Percentiles rank a stretch among this genome's conserved stretches.
Evolutionary conservation across 2,113 vertebrate species (phyloP).

Genomic region (Scatophagus argus): DNA sequence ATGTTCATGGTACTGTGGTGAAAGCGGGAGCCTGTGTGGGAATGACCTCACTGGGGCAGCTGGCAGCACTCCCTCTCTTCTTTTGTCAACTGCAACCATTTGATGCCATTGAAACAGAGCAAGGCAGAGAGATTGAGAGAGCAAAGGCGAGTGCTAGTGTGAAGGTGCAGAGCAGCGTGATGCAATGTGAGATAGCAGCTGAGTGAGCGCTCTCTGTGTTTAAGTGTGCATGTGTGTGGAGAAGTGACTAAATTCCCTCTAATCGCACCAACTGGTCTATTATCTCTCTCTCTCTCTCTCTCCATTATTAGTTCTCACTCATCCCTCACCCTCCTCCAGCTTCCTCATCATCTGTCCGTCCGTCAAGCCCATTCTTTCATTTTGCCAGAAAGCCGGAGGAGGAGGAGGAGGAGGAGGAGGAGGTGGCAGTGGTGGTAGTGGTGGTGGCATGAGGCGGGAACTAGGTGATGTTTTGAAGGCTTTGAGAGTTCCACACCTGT

Average conservation of each 20-base stretch:
- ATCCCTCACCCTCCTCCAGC: slow-evolving; percentile 44
- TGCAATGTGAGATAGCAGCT: slow-evolving; percentile 83
- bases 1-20: slow-evolving; percentile 62
- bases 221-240: slow-evolving; percentile 22
- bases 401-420: slow-evolving; percentile 13
- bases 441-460: slow-evolving; percentile 37
- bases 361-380: slow-evolving; percentile 44
- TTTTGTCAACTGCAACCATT: slow-evolving; percentile 76
- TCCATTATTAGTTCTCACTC: slow-evolving; percentile 52
- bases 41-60: slow-evolving; percentile 74
- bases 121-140: slow-evolving; percentile 63
- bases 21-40: slow-evolving; percentile 57
- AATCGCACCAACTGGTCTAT: slow-evolving; percentile 54
- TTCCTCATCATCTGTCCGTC: slow-evolving; percentile 42
- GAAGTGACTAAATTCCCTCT: slow-evolving; percentile 60
- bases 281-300: slow-evolving; percentile 47
- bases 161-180: slow-evolving; percentile 82
- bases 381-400: slow-evolving; percentile 25
- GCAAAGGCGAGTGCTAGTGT: slow-evolving; percentile 69
- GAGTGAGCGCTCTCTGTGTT: slow-evolving; percentile 46
- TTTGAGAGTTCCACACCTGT: slow-evolving; percentile 86
- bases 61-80: slow-evolving; percentile 75
- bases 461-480: slow-evolving; percentile 80
- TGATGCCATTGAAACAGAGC: slow-evolving; percentile 79
- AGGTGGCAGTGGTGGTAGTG: background rate